These are phyloP conservation scores for Ditula angustiorana DNA, from an alignment of 2,888 invertebrate genomes.

Conservation along the genomic window DNA sequence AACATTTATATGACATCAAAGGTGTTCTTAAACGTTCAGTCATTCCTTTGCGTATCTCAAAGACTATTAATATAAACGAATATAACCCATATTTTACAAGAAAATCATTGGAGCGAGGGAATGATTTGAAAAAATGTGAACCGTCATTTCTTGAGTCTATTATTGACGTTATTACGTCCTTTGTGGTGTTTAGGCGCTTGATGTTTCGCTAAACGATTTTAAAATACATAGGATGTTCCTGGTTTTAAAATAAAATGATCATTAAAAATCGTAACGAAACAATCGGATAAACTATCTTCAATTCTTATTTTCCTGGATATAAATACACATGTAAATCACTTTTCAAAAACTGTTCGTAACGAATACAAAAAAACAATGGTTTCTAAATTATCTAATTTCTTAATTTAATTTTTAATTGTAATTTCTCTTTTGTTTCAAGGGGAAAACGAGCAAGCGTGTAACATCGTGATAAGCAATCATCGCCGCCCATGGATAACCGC, in stretches of 20 bases:
- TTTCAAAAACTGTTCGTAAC: too few relatives aligned
- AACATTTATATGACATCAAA: conserved; percentile 55
- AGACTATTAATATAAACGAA: conserved; percentile 65
- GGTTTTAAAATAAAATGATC: not conserved
- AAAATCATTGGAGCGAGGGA: conserved; percentile 66
- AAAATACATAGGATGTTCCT: conserved; percentile 58
- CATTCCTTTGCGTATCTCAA: conserved; percentile 62
- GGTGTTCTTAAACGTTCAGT: conserved; percentile 57
- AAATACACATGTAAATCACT: too few relatives aligned
- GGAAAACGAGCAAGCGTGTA: too few relatives aligned
- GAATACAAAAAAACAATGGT: too few relatives aligned
- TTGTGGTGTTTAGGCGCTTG: conserved; percentile 66
- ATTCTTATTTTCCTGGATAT: too few relatives aligned
- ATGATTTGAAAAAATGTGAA: conserved; percentile 50
- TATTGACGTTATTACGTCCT: conserved; percentile 69
- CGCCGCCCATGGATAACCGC: too few relatives aligned
- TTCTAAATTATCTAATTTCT: too few relatives aligned
- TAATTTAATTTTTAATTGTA: too few relatives aligned
- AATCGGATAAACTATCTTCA: too few relatives aligned
- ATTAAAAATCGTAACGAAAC: too few relatives aligned
- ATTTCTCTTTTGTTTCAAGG: too few relatives aligned
- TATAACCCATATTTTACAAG: conserved; percentile 58
- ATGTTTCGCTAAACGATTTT: conserved; percentile 64
- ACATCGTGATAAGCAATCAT: too few relatives aligned
- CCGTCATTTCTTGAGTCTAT: conserved; percentile 53